Percentiles rank a stretch among this genome's conserved stretches.
Evolutionary conservation across 2,888 invertebrate species (phyloP).

Genomic region (Argyresthia goedartella): DNA sequence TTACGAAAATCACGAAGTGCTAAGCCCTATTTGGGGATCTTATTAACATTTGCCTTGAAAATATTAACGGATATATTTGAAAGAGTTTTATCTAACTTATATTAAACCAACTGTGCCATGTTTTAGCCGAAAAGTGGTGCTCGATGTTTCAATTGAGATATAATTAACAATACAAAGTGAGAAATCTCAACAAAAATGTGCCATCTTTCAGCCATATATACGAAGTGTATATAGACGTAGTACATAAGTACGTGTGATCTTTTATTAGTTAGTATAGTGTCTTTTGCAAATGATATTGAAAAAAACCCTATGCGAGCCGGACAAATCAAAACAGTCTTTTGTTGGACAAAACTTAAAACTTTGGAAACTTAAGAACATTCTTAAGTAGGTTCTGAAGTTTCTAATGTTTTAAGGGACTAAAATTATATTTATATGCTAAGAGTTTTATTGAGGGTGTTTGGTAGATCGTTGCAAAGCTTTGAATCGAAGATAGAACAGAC

Average conservation of each 20-base stretch:
- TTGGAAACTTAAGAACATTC: no score
- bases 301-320: no score
- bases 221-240: background rate
- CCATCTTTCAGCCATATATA: constrained; percentile 1
- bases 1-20: constrained; percentile 40
- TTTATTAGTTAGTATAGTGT: background rate
- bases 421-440: no score
- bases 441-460: no score
- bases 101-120: constrained; percentile 5
- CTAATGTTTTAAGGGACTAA: no score
- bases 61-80: constrained; percentile 12
- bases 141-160: background rate
- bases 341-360: no score
- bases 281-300: no score
- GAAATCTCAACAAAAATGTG: constrained; percentile 1
- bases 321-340: no score
- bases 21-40: constrained; percentile 28
- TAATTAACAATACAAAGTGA: background rate
- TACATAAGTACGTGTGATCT: background rate
- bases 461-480: no score
- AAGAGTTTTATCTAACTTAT: constrained; percentile 13
- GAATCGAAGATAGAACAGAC: no score
- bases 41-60: constrained; percentile 31
- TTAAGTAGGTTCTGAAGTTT: no score
- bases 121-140: background rate